These are phyloP conservation scores for Xyrichtys novacula DNA, from an alignment of 2,797 vertebrate genomes.

Conservation along the genomic window DNA sequence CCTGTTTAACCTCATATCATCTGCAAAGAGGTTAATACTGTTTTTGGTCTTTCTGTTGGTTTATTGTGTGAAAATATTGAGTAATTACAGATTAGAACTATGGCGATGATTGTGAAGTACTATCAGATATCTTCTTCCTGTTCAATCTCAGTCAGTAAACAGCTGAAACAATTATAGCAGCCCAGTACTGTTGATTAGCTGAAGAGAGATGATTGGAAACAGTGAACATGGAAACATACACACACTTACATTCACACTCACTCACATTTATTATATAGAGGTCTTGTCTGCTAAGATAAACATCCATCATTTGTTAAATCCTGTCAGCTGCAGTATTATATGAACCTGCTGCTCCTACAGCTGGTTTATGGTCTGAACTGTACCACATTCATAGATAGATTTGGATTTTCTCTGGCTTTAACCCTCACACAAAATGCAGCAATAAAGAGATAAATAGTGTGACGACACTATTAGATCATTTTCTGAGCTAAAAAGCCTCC, in stretches of 20 bases:
- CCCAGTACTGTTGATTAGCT: conserved; percentile 59
- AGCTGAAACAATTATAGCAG: conserved; percentile 58
- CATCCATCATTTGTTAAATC: conserved; percentile 21
- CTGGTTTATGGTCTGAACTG: conserved; percentile 27
- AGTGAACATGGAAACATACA: conserved; percentile 30
- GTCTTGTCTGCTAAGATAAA: conserved; percentile 49
- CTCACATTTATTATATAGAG: conserved; percentile 28
- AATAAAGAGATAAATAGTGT: not conserved
- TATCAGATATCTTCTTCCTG: conserved; percentile 68
- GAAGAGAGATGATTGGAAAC: conserved; percentile 27
- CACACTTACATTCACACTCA: conserved; percentile 12
- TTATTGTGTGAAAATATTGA: conserved; percentile 63
- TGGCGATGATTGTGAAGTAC: conserved; percentile 71
- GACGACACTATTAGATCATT: not conserved
- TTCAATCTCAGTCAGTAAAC: conserved; percentile 37
- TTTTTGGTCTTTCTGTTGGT: conserved; percentile 48
- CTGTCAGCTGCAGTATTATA: conserved; percentile 27
- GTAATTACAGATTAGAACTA: conserved; percentile 50
- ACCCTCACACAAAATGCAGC: not conserved
- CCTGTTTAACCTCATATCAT: conserved; percentile 31
- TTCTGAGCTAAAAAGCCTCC: not conserved
- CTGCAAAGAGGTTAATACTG: conserved; percentile 50
- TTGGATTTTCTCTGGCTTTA: conserved; percentile 8
- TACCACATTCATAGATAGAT: conserved; percentile 11
- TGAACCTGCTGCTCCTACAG: conserved; percentile 22